These are phyloP conservation scores for Atrina japonica DNA, from an alignment of 2,888 invertebrate species.

Conservation along the genomic window DNA sequence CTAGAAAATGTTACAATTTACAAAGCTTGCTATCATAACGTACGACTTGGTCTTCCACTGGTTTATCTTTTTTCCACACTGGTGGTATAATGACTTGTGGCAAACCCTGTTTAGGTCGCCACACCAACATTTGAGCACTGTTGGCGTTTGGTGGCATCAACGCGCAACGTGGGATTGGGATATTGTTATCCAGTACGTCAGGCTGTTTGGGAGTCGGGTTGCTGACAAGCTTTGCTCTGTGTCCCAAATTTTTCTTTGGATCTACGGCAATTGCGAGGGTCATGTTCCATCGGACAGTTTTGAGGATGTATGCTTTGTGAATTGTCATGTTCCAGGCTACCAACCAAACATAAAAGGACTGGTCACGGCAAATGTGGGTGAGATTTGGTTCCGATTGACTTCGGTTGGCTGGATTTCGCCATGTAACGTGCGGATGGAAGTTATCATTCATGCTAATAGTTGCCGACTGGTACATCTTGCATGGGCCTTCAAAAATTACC, in stretches of 20 bases:
- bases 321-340: conserved; percentile 78
- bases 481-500: conserved; percentile 76
- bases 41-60: conserved; percentile 62
- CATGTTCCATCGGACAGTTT: conserved; percentile 77
- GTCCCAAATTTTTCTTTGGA: conserved; percentile 74
- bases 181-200: conserved; percentile 66
- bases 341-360: conserved; percentile 80
- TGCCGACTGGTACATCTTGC: conserved; percentile 71
- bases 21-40: conserved; percentile 68
- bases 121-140: conserved; percentile 79
- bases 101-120: conserved; percentile 74
- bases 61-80: conserved; percentile 69
- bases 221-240: conserved; percentile 72
- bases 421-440: conserved; percentile 80
- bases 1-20: conserved; percentile 40
- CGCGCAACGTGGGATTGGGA: conserved; percentile 76
- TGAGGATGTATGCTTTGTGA: conserved; percentile 76
- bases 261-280: conserved; percentile 78
- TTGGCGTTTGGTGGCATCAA: conserved; percentile 79
- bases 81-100: conserved; percentile 78
- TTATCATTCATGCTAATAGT: conserved; percentile 80
- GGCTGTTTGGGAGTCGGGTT: conserved; percentile 73
- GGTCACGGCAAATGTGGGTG: conserved; percentile 78
- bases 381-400: conserved; percentile 75
- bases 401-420: conserved; percentile 78